phyloP scores from a whole-genome alignment of 2,113 vertebrate species.

The Heterochromis multidens region DNA sequence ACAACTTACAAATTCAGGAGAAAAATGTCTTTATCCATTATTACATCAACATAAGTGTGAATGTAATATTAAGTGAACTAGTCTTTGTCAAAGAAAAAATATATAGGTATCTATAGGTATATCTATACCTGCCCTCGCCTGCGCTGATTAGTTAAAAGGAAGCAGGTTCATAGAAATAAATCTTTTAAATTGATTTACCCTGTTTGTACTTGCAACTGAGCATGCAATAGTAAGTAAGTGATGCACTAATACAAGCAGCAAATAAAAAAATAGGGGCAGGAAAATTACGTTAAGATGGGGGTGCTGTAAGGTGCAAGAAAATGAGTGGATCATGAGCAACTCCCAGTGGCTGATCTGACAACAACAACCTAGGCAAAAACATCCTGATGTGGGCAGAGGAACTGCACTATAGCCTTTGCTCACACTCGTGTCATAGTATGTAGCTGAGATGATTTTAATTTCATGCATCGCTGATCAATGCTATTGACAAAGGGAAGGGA shows the following conservation, averaged over 20 bases:
- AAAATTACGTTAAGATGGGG: background rate
- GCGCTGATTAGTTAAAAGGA: slow-evolving; percentile 20
- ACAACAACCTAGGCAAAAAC: background rate
- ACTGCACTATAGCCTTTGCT: background rate
- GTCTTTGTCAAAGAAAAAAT: too few species aligned
- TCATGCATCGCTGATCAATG: slow-evolving; percentile 46
- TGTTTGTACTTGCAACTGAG: slow-evolving; percentile 27
- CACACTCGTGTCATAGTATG: background rate
- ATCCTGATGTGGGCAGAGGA: background rate
- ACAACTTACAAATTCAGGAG: background rate
- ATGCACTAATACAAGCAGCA: slow-evolving; percentile 26
- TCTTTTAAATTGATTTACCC: slow-evolving; percentile 47
- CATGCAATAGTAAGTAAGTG: slow-evolving; percentile 30
- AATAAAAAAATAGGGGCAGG: background rate
- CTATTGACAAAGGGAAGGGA: background rate
- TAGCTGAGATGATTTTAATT: slow-evolving; percentile 44
- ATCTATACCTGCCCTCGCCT: too few species aligned
- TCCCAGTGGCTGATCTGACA: slow-evolving; percentile 57
- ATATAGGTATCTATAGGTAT: too few species aligned
- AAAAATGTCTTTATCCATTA: background rate
- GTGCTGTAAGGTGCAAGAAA: background rate
- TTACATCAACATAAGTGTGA: background rate
- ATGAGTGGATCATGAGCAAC: slow-evolving; percentile 63
- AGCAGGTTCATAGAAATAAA: slow-evolving; percentile 24
- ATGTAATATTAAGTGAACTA: background rate